phyloP scores from a whole-genome alignment of 53 echinoderm and acorn worm genomes.

The Zoroaster sp. region DNA sequence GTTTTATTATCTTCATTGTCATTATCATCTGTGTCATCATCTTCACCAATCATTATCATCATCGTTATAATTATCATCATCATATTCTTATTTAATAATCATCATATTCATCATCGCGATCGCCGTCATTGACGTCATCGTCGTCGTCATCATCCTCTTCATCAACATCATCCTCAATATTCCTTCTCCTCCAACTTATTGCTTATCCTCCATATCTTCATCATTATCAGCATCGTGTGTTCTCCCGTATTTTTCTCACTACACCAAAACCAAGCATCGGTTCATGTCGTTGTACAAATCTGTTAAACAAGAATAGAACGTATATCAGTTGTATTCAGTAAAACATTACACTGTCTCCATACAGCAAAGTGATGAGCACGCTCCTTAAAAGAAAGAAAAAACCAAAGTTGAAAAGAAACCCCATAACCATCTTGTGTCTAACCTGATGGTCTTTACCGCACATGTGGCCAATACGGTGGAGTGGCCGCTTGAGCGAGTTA shows the following conservation, averaged over 20 bases:
- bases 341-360: not conserved
- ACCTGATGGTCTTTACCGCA: not conserved
- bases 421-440: conserved; percentile 21
- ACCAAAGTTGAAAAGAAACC: not conserved
- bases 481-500: conserved; percentile 41
- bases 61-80: too few species aligned
- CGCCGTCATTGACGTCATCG: too few species aligned
- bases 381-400: not conserved
- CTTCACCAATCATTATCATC: not conserved
- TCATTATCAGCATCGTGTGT: too few species aligned
- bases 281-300: too few species aligned
- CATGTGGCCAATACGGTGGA: conserved; percentile 19
- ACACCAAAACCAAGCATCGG: too few species aligned
- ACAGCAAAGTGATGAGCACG: not conserved
- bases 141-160: too few species aligned
- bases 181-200: too few species aligned
- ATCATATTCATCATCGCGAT: too few species aligned
- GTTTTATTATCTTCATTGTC: not conserved
- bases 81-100: too few species aligned
- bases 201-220: too few species aligned
- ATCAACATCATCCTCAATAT: too few species aligned
- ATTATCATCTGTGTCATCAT: not conserved
- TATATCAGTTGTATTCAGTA: not conserved
- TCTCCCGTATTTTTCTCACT: too few species aligned
- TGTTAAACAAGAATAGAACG: not conserved